Conservation (phyloP, 1,140 invertebrate species). For the Hyles vespertilio region DNA sequence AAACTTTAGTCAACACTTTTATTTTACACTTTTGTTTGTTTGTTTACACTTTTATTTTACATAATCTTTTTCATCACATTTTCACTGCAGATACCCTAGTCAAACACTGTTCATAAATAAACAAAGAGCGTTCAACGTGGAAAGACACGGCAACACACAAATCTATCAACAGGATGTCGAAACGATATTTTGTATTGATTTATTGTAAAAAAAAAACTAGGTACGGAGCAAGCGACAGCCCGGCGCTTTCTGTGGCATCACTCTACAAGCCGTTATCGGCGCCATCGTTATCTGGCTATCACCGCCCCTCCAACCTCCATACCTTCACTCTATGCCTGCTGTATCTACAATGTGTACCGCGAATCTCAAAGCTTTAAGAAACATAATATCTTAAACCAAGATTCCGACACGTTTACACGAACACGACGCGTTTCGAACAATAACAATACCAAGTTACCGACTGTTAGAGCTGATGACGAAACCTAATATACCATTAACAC, state of each 20-base stretch:
- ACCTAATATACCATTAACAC: slow-evolving; percentile 9
- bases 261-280: slow-evolving; percentile 39
- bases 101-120: not conserved
- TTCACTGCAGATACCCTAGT: not conserved
- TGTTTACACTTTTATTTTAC: not conserved
- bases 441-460: not conserved
- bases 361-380: slow-evolving; percentile 2
- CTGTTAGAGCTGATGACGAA: not conserved
- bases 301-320: slow-evolving; percentile 32
- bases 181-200: too few species aligned
- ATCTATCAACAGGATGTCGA: too few species aligned
- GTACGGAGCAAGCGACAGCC: slow-evolving; percentile 13
- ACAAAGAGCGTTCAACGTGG: too few species aligned
- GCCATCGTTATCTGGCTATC: slow-evolving; percentile 57
- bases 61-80: not conserved
- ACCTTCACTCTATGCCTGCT: slow-evolving; percentile 31
- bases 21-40: not conserved
- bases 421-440: not conserved
- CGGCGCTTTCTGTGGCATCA: slow-evolving; percentile 35
- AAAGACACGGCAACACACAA: too few species aligned
- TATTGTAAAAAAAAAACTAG: too few species aligned
- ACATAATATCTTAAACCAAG: too few species aligned
- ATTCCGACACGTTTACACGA: not conserved
- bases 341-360: slow-evolving; percentile 22
- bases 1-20: slow-evolving; percentile 2